Conservation (phyloP, 2,113 vertebrate species). For the Chamaetylas fuelleborni region DNA sequence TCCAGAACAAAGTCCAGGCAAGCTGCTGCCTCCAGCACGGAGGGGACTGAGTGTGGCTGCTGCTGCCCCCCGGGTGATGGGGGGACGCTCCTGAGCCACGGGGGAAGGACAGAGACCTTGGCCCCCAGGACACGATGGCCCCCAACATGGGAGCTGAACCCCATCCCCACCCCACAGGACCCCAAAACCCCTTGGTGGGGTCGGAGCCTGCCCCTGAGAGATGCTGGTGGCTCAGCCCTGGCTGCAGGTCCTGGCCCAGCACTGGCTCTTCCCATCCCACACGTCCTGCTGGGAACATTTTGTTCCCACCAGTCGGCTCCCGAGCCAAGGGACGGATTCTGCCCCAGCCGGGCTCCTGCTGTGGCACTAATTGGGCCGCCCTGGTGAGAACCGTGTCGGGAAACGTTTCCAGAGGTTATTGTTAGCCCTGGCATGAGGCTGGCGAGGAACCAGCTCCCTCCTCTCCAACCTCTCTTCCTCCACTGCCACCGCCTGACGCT, state of each 20-base stretch:
- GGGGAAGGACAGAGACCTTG: not conserved
- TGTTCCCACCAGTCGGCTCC: not conserved
- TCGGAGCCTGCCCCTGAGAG: accelerated
- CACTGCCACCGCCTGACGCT: accelerated
- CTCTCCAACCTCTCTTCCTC: conserved; percentile 16
- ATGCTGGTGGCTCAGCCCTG: not conserved
- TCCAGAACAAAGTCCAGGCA: conserved; percentile 13
- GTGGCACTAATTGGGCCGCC: conserved; percentile 57
- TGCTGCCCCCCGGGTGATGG: not conserved
- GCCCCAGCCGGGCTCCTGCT: conserved; percentile 52
- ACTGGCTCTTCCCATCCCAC: not conserved
- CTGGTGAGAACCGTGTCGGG: conserved; percentile 40
- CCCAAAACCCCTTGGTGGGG: accelerated
- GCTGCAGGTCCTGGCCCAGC: not conserved
- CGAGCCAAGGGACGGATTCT: conserved; percentile 29
- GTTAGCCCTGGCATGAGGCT: conserved; percentile 58
- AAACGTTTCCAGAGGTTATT: conserved; percentile 29
- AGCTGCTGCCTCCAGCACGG: not conserved
- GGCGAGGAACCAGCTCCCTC: conserved; percentile 49
- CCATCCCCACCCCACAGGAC: accelerated
- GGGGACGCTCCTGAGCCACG: accelerated
- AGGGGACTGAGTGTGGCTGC: accelerated
- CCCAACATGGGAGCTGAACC: not conserved
- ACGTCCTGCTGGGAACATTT: conserved; percentile 2
- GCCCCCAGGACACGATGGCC: accelerated